These are phyloP conservation scores for Macrosiphum euphorbiae DNA, from an alignment of 2,888 invertebrate species.

Conservation along the genomic window DNA sequence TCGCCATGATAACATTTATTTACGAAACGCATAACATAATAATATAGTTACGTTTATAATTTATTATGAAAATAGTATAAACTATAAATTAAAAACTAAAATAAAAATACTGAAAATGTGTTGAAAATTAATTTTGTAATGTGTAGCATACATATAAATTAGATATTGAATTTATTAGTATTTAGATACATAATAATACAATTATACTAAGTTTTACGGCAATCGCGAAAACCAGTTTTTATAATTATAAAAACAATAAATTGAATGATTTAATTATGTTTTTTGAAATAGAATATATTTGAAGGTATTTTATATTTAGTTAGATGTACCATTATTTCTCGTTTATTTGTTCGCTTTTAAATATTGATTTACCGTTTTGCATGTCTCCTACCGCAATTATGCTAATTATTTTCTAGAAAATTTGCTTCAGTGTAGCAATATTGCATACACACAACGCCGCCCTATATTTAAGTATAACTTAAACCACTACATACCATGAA, in stretches of 20 bases:
- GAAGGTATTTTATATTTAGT: neutral
- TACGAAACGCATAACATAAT: neutral
- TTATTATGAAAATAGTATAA: neutral
- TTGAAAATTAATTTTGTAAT: neutral
- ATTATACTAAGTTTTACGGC: neutral
- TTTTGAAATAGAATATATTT: neutral
- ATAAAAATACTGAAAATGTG: neutral
- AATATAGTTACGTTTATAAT: neutral
- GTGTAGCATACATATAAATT: neutral
- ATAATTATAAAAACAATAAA: neutral
- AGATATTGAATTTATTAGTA: neutral
- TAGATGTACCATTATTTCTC: neutral
- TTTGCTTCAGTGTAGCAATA: neutral
- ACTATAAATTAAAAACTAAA: neutral
- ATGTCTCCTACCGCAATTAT: neutral
- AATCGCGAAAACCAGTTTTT: neutral
- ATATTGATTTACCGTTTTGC: neutral
- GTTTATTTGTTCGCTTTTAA: neutral
- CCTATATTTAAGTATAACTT: neutral
- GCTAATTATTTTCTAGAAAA: conserved; percentile 7
- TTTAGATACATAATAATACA: neutral
- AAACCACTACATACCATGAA: neutral
- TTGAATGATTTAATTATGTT: neutral
- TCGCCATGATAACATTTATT: neutral
- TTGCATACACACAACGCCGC: conserved; percentile 29